Evolutionary conservation across 2,113 vertebrate genomes (phyloP).

Genomic region (Esox niger): DNA sequence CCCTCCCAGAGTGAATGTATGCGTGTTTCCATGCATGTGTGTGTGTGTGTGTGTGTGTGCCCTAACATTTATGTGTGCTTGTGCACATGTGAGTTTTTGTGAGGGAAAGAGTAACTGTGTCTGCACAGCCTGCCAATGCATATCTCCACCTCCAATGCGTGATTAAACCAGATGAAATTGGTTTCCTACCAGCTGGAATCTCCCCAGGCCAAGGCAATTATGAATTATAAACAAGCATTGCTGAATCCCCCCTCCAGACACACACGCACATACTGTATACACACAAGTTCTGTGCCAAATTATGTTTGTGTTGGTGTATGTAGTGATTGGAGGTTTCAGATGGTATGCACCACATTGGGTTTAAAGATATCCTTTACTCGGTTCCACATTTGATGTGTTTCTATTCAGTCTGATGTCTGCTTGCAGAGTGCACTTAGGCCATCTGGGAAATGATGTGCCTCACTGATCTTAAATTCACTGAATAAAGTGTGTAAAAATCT

Average conservation of each 20-base stretch:
- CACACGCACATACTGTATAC: constrained; percentile 14
- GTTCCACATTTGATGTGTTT: background rate
- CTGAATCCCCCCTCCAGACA: constrained; percentile 26
- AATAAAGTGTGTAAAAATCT: too few species aligned
- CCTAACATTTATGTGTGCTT: background rate
- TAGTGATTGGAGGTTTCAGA: constrained; percentile 7
- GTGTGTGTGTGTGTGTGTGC: constrained; percentile 16
- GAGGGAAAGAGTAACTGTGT: background rate
- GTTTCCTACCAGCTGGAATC: constrained; percentile 35
- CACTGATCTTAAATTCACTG: too few species aligned
- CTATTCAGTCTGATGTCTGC: background rate
- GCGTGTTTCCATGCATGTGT: background rate
- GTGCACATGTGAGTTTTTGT: background rate
- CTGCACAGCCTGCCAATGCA: background rate
- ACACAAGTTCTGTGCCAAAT: constrained; percentile 1
- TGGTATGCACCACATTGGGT: background rate
- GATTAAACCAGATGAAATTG: constrained; percentile 32
- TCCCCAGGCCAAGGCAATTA: constrained; percentile 37
- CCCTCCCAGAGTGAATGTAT: background rate
- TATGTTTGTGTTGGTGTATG: constrained; percentile 8
- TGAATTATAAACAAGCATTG: constrained; percentile 36
- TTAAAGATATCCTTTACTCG: constrained; percentile 7
- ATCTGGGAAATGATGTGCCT: too few species aligned
- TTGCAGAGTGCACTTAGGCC: too few species aligned
- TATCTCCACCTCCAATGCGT: constrained; percentile 20